These are phyloP conservation scores for Papilio glaucus DNA, from an alignment of 1,140 invertebrate genomes.

Conservation along the genomic window DNA sequence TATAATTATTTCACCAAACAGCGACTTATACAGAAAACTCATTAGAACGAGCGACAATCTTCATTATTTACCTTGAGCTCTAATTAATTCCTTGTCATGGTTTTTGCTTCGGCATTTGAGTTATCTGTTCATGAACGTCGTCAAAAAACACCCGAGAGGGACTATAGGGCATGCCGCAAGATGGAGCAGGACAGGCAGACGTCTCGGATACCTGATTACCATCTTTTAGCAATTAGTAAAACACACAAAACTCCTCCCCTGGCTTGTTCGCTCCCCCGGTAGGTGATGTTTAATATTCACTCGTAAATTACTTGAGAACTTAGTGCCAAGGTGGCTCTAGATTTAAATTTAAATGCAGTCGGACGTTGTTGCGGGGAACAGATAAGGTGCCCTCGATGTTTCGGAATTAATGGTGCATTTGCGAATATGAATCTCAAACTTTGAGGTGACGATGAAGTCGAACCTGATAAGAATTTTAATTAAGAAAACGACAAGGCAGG, in stretches of 20 bases:
- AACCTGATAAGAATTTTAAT: conserved; percentile 26
- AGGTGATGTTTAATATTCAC: conserved; percentile 81
- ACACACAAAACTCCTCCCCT: conserved; percentile 84
- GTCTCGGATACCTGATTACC: conserved; percentile 80
- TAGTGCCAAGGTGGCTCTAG: conserved; percentile 75
- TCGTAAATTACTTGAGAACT: conserved; percentile 82
- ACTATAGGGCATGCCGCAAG: conserved; percentile 41
- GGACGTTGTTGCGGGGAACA: conserved; percentile 36
- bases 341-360: conserved; percentile 78
- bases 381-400: conserved; percentile 38
- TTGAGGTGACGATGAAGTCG: conserved; percentile 1
- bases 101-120: conserved; percentile 82
- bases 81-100: conserved; percentile 85
- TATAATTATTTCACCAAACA: conserved; percentile 76
- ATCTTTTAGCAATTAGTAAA: conserved; percentile 85
- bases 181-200: conserved; percentile 54
- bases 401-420: conserved; percentile 55
- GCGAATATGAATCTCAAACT: conserved; percentile 21
- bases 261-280: conserved; percentile 80
- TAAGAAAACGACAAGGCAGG: background rate
- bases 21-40: conserved; percentile 72
- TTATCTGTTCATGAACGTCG: conserved; percentile 66
- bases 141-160: conserved; percentile 50
- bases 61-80: conserved; percentile 81
- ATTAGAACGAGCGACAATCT: conserved; percentile 80